Evolutionary conservation across 2,888 invertebrate genomes (phyloP), one percentile per base, ranked within the genome.

Genomic region (Nasonovia ribisnigri): DNA sequence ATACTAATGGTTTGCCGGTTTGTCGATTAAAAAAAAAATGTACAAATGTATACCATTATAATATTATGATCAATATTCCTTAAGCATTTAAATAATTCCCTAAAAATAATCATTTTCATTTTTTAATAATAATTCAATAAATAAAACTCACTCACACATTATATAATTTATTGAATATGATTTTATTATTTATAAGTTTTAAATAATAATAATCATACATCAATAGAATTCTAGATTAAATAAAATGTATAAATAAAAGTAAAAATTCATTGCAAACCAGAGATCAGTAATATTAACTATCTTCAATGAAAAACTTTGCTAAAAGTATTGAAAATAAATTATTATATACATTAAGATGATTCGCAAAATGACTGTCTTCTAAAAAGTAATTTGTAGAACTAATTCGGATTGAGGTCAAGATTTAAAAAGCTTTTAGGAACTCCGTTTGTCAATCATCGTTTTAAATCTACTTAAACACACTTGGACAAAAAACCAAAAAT

Each of bases 401-500:
- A 24, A 3, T 57, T 48, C 42, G 11, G 54, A 92, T 43, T 24
- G 42, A 84, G 88, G 93, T 89, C 57, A 84, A 90, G 46, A 88
- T 43, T 89, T 36, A 51, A 48, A 89, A 77, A 43, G 93, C 89
- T 90, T 93, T 93, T 89, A 93, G n/a, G 4, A 46, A 36, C 84
- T 26, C 42, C 26, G 48, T 93, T 84, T 93, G 89, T 90, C 89
- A 88, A 84, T 93, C 89, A 90, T 84, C 43, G n/a, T 84, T 92
- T 77, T 0, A 26, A 88, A 92, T 77, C 77, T 84, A 84, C 46
- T 89, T 48, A 6, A 92, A 88, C 42, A 60, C 86, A 5, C 60
- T 87, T 16, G n/a, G 26, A 46, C 6, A 11, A 11, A 84, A 42
- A 57, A 84, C n/a, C 46, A 84, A 36, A 77, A 77, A 90, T 13